Evolutionary conservation across 2,888 invertebrate species (phyloP), one percentile per base, ranked within the genome.

Genomic region (Automeris io): DNA sequence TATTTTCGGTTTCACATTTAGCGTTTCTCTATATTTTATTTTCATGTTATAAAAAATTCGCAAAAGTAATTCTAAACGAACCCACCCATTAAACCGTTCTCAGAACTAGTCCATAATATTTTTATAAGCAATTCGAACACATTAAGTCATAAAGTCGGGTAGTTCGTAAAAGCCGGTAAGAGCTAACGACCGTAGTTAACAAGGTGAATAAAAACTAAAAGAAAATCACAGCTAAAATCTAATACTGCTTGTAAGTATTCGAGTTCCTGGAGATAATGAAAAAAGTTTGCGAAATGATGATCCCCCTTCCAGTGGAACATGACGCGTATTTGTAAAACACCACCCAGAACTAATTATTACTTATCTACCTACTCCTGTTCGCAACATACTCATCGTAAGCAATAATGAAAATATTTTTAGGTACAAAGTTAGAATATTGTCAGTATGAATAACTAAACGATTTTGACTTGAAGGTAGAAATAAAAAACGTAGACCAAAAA

Each of bases 271-370:
- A 73, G 79, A 78, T 80, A 81, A 81, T 81, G 78, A 81, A 81
- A 80, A 80, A 80, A 81, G 76, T 81, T 81, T 66, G 64, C 70
- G 66, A 74, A 78, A 79, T 78, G 77, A 80, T 77, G 72, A 65
- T 70, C 61, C 61, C 61, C 61, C 60, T 61, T 66, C 63, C 66
- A 63, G 60, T 51, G 55, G 57, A 51, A 57, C 55, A 40, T 24
- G 51, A 0, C 19, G 67, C 60, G 55, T 29, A 33, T 29, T 51
- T 43, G n/a, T 40, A 29, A 63, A 65, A 37, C 40, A 22, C 34
- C 7, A n/a, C n/a, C n/a, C n/a, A n/a, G n/a, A n/a, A n/a, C n/a
- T n/a, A n/a, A n/a, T n/a, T n/a, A n/a, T n/a, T n/a, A n/a, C n/a
- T n/a, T n/a, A n/a, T n/a, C n/a, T n/a, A n/a, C n/a, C n/a, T n/a